Conservation (phyloP, 2,113 vertebrate species). For the Castor canadensis region DNA sequence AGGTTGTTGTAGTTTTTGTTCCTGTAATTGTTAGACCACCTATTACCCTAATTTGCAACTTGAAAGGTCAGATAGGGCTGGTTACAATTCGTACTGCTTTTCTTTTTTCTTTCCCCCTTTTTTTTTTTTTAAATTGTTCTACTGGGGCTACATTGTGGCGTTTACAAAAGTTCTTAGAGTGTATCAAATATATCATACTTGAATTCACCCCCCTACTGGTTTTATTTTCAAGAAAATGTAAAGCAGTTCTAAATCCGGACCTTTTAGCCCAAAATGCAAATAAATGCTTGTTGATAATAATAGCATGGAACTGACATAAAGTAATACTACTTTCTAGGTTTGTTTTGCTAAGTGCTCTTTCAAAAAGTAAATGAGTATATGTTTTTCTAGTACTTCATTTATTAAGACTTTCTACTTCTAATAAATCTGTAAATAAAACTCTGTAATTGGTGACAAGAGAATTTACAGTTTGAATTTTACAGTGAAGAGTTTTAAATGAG, state of each 20-base stretch:
- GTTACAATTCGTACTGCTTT: constrained; percentile 12
- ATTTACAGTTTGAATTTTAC: constrained; percentile 19
- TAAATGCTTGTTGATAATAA: neutral
- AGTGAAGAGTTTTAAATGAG: constrained; percentile 38
- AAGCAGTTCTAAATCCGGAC: constrained; percentile 22
- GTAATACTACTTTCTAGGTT: neutral
- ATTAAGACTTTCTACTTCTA: constrained; percentile 80
- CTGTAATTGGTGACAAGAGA: constrained; percentile 42
- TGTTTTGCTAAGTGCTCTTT: constrained; percentile 23
- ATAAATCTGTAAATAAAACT: constrained; percentile 83
- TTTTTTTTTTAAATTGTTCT: too few relatives aligned
- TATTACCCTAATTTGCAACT: neutral
- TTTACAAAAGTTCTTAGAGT: too few relatives aligned
- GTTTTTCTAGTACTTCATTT: constrained; percentile 77
- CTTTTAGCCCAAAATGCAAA: neutral
- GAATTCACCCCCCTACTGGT: too few relatives aligned
- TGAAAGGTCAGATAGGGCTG: neutral
- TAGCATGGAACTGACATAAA: neutral
- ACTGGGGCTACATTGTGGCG: too few relatives aligned
- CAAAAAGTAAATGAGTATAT: constrained; percentile 33
- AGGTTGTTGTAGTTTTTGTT: neutral
- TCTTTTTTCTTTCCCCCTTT: too few relatives aligned
- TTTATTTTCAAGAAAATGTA: constrained; percentile 54
- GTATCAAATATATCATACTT: too few relatives aligned
- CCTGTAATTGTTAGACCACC: neutral